Conservation (phyloP, 2,113 vertebrate genomes). For the Pithys albifrons region DNA sequence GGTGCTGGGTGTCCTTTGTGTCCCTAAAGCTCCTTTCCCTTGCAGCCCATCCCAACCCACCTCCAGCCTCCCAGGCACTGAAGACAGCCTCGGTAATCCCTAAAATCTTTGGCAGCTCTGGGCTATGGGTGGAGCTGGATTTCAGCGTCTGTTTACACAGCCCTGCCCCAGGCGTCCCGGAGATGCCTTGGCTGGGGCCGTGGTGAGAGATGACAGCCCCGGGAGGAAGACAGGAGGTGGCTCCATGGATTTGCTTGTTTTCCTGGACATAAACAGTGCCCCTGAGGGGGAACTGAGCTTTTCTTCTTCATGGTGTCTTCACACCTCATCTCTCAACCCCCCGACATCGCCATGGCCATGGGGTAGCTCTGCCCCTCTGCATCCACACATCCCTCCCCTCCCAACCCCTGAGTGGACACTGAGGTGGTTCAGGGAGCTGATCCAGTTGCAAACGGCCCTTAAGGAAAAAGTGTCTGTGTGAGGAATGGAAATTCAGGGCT, state of each 20-base stretch:
- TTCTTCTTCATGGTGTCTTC: not conserved
- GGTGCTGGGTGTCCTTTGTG: not conserved
- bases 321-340: not conserved
- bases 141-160: not conserved
- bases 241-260: not conserved
- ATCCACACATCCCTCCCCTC: accelerated
- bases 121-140: not conserved
- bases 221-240: not conserved
- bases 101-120: not conserved
- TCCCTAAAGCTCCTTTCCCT: not conserved
- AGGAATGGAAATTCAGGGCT: not conserved
- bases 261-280: not conserved
- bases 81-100: not conserved
- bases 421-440: not conserved
- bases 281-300: not conserved
- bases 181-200: not conserved
- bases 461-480: accelerated
- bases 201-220: not conserved
- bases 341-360: accelerated
- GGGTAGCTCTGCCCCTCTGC: accelerated
- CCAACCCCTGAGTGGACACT: not conserved
- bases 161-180: not conserved
- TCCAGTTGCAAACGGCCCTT: not conserved
- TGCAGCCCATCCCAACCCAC: not conserved
- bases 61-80: not conserved